phyloP scores from a whole-genome alignment of 1,140 invertebrate genomes.

The Physella acuta region DNA sequence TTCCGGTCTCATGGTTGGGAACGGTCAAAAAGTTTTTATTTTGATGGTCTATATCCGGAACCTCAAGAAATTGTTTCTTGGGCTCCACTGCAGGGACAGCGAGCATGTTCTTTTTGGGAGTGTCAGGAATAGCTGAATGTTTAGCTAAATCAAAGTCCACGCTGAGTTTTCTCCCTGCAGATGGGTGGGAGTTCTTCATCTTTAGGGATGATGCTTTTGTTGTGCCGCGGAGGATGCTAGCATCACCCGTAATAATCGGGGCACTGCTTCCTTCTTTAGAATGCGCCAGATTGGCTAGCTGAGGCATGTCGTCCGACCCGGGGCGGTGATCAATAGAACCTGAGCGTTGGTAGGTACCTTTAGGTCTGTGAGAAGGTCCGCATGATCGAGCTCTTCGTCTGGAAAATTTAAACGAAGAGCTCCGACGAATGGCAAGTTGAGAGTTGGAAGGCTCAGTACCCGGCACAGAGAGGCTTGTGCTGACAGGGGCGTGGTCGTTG shows the following conservation, averaged over 20 bases:
- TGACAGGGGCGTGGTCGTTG: conserved; percentile 8
- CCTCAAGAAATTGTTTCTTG: conserved; percentile 1
- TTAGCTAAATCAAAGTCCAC: conserved; percentile 3
- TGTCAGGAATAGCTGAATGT: not conserved
- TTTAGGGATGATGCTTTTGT: not conserved
- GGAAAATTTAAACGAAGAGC: conserved; percentile 30
- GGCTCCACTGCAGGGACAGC: conserved; percentile 6
- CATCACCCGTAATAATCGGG: conserved; percentile 7
- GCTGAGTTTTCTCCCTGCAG: not conserved
- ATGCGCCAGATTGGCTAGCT: not conserved
- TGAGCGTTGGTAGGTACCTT: conserved; percentile 23
- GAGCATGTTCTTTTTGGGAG: not conserved
- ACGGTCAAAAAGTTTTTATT: not conserved
- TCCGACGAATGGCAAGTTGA: conserved; percentile 11
- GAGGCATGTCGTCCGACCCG: not conserved
- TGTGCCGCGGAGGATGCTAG: not conserved
- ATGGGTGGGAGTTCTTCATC: not conserved
- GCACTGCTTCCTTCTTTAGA: conserved; percentile 22
- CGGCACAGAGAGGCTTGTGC: conserved; percentile 26
- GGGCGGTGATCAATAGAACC: conserved; percentile 28
- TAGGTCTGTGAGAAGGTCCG: conserved; percentile 21
- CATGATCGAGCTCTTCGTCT: conserved; percentile 27
- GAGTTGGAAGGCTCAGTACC: conserved; percentile 18
- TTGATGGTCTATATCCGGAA: conserved; percentile 6
- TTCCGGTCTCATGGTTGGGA: conserved; percentile 8